Evolutionary conservation across 2,797 vertebrate species (phyloP), one percentile per base, ranked within the genome.

Genomic region (Artibeus lituratus): DNA sequence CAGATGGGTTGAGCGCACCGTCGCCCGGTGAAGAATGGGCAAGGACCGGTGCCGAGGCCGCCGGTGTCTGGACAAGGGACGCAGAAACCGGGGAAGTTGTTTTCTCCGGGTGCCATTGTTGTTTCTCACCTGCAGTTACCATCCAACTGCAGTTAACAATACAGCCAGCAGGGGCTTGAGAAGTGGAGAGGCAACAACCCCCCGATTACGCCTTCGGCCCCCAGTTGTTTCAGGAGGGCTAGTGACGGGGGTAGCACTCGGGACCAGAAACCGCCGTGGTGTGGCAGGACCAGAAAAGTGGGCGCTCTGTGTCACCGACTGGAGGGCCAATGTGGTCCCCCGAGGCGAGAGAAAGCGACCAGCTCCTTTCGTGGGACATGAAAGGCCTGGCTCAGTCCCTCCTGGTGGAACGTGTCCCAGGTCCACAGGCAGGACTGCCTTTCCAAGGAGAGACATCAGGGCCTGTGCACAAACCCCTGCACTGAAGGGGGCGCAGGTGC

Each of bases 401-500:
- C 32, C 39, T n/a, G 85, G 10, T 21, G 70, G 22, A 11, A 72
- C 10, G 18, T 15, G 51, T 77, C 24, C 24, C 1, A 7, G 70
- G 32, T 65, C 42, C 7, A 7, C 1, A 1, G 47, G 78, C 19
- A 8, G 29, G 22, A 26, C 15, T 37, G 2, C 18, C 0, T 22
- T n/a, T 24, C 19, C 9, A 2, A 26, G 72, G 37, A 84, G 57
- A 6, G 83, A 7, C 18, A 0, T 7, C 10, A 4, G 22, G 2
- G 5, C 39, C 10, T 2, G 0, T 1, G 3, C 2, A 1, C 6
- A 6, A 12, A 2, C 9, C 19, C 24, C 37, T 14, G 7, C 3
- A 0, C 22, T 26, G 6, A 42, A 49, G 69, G 35, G 32, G 2
- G 2, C 11, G 32, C 3, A 2, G 2, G 4, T 8, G 42, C 76